Base-by-base conservation (phyloP, 2,797 vertebrate species). In the Scleropages formosus region DNA sequence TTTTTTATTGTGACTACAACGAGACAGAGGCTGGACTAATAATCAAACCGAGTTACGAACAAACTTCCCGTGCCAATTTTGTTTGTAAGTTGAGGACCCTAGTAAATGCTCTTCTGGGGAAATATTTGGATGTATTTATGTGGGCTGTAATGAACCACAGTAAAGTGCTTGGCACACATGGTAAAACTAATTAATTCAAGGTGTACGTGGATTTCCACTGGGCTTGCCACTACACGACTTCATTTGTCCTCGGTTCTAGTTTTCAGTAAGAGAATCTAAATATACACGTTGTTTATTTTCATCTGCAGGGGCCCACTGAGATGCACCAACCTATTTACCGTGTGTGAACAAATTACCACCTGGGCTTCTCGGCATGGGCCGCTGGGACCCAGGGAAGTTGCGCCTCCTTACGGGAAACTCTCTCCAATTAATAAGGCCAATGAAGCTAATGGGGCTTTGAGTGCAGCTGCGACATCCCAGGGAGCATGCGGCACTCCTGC, bases 381-480 rank as follows among this genome's bases (percentile, higher is more conserved):
- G 51, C 58, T 44, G 70, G 69, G 69, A 31, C 27, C n/a, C 12
- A 1, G 8, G 15, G 53, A 66, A 20, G n/a, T 53, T 13, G 65
- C 49, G 49, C 44, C 20, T 51, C 62, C n/a, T 22, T 71, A 47
- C 51, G 49, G 68, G 31, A 71, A 71, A 76, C 78, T 46, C 60
- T 31, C 74, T 76, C 69, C 83, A 82, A 82, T 83, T 83, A 83
- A 83, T 81, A 79, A 80, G 78, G 46, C 66, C 66, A 76, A 66
- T 58, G 26, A 67, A 77, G 75, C 74, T 85, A 83, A 85, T 83
- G 83, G 81, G 80, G 81, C 72, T 68, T 73, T 46, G 78, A 73
- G 58, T 47, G 67, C 80, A 82, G 76, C 82, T 82, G 81, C 80
- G 82, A 78, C 79, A 39, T 78, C 75, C 71, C 73, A 84, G 75